Evolutionary conservation across 2,888 invertebrate genomes (phyloP), one percentile per base, ranked within the genome.

Genomic region (Diadegma fenestrale): DNA sequence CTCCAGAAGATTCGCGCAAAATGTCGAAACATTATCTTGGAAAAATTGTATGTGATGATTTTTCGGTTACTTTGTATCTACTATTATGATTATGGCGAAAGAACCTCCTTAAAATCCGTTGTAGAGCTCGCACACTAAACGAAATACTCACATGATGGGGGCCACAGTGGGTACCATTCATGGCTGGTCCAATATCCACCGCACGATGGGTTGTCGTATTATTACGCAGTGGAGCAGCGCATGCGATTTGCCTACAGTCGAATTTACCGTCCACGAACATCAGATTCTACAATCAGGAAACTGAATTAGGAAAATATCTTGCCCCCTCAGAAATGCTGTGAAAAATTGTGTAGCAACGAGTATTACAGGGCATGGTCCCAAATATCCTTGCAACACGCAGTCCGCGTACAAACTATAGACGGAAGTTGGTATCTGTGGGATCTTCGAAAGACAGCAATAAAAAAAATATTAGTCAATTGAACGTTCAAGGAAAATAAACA

Each of bases 101-200:
- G n/a, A n/a, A n/a, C n/a, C n/a, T n/a, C n/a, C n/a, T n/a, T n/a
- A n/a, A n/a, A n/a, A n/a, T n/a, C n/a, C n/a, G 33, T 33, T 33
- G 33, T 33, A 33, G 6, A 33, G 3, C 33, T 33, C 0, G 33
- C 33, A 33, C 33, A 33, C 33, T 30, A 4, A 30, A 30, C 4
- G 33, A 5, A 33, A 33, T 64, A 64, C 64, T 33, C 30, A 64
- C 64, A 17, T 33, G 30, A 64, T 64, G 30, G 12, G 2, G 6
- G 5, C 33, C 37, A 64, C 64, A 64, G 17, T 37, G 64, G 5
- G 64, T 17, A 30, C 64, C 64, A 64, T 33, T n/a, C 30, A 33
- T n/a, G 30, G 64, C 64, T 64, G 14, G n/a, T 17, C 17, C 64
- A 64, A 64, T n/a, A 64, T n/a, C 2, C 17, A 64, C 30, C n/a